These are phyloP conservation scores for Lacerta agilis DNA, from an alignment of 2,797 vertebrate genomes.

Conservation along the genomic window DNA sequence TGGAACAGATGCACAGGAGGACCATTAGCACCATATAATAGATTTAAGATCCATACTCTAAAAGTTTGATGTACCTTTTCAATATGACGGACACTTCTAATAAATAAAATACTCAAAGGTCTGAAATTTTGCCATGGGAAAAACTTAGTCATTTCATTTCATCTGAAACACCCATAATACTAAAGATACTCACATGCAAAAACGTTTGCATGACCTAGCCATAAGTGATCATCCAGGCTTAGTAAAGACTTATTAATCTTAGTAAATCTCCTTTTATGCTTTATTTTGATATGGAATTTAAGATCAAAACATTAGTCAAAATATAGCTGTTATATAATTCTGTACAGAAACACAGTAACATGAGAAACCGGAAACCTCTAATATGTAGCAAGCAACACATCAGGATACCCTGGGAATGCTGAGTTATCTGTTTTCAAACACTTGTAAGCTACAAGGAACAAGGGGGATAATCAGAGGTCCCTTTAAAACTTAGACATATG, in stretches of 20 bases:
- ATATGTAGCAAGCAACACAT: not conserved
- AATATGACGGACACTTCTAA: not conserved
- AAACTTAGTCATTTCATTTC: not conserved
- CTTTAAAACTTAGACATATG: not conserved
- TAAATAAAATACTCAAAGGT: not conserved
- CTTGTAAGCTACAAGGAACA: not conserved
- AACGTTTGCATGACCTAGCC: not conserved
- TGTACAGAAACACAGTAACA: not conserved
- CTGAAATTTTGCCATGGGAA: not conserved
- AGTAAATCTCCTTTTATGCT: slow-evolving; percentile 9
- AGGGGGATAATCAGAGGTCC: not conserved
- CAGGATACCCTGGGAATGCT: not conserved
- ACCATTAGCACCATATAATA: not conserved
- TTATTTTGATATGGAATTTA: slow-evolving; percentile 19
- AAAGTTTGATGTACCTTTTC: not conserved
- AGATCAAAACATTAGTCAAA: slow-evolving; percentile 5
- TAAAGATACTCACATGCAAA: not conserved
- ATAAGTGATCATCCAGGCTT: not conserved
- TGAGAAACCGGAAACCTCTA: not conserved
- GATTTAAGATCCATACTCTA: not conserved
- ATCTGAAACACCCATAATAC: not conserved
- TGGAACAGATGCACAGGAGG: not conserved
- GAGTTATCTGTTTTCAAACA: not conserved
- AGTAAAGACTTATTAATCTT: slow-evolving; percentile 2
- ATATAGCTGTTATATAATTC: not conserved